Percentiles rank a stretch among this genome's conserved stretches.
Evolutionary conservation across 2,797 vertebrate species (phyloP).

Genomic region (Cyclura pinguis): DNA sequence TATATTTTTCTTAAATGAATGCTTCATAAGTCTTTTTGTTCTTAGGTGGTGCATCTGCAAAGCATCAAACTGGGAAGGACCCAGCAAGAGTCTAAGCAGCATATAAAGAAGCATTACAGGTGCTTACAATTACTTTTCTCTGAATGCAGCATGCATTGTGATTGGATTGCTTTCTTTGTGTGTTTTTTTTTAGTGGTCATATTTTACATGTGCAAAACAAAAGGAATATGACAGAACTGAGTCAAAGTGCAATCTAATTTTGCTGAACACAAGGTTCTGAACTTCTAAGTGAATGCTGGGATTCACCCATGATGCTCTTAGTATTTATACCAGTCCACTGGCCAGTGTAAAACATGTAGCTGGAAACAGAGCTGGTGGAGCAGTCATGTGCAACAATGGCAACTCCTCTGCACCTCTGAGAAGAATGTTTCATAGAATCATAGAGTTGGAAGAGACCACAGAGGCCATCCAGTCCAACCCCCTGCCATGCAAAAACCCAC

Average conservation of each 20-base stretch:
- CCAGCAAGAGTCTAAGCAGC: not conserved
- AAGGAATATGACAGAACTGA: not conserved
- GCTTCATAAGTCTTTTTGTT: slow-evolving; percentile 12
- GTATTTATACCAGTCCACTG: not conserved
- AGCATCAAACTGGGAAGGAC: fast-evolving
- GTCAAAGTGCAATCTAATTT: not conserved
- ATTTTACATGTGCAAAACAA: not conserved
- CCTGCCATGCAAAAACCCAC: too few relatives aligned
- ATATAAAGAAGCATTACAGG: slow-evolving; percentile 12
- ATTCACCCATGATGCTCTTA: not conserved
- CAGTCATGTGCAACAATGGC: not conserved
- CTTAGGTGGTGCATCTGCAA: not conserved
- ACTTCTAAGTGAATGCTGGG: not conserved
- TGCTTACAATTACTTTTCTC: not conserved
- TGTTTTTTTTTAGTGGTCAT: slow-evolving; percentile 1
- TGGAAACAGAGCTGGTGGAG: not conserved
- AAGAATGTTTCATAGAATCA: not conserved
- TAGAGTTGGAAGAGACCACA: too few relatives aligned
- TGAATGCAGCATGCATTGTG: slow-evolving; percentile 8
- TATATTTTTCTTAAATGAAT: not conserved
- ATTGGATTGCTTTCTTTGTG: not conserved
- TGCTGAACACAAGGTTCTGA: not conserved
- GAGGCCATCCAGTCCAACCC: too few relatives aligned
- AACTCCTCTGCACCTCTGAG: not conserved
- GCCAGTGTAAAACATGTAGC: not conserved